Evolutionary conservation across 2,797 vertebrate genomes (phyloP), one percentile per base, ranked within the genome.

Genomic region (Coluber constrictor): DNA sequence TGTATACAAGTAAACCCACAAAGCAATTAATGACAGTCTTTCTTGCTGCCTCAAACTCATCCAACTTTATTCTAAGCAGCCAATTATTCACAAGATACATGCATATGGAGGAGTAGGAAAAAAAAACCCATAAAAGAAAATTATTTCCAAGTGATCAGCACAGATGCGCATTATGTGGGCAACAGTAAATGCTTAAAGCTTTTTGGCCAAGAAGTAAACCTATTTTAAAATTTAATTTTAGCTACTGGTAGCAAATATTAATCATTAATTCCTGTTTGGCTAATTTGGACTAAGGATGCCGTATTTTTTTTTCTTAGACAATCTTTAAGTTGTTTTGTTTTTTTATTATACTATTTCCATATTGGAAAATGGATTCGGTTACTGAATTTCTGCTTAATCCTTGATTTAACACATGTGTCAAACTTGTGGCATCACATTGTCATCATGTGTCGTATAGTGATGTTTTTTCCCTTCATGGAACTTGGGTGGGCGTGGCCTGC

Each of bases 71-170:
- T 25, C 23, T 74, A 29, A 27, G 23, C 74, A 88, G 47, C 23
- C 90, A 83, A 89, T 87, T 74, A 91, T 59, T 74, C 47, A 57
- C 51, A 56, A 60, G 86, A 43, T 86, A 66, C 55, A 56, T 89
- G 51, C 55, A 70, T 59, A 29, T 51, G 15, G 63, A 90, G 56
- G 63, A 61, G 29, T n/a, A 56, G 27, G 61, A 18, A 47, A 63
- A 83, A 88, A 83, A 60, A 51, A 10, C 54, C 27, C 86, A 91
- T 93, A 56, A 66, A 88, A 37, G 92, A 60, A 59, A 93, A 60
- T 66, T 3, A 89, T 89, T 55, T 89, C 56, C 54, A 88, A 59
- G 47, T 86, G 92, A 89, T 89, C 63, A 79, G 87, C 16, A 89
- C 7, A 89, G 90, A 61, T 89, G 47, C 86, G 70, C 29, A 55